Conservation (phyloP, 2,797 vertebrate genomes). For the Microchirus variegatus region DNA sequence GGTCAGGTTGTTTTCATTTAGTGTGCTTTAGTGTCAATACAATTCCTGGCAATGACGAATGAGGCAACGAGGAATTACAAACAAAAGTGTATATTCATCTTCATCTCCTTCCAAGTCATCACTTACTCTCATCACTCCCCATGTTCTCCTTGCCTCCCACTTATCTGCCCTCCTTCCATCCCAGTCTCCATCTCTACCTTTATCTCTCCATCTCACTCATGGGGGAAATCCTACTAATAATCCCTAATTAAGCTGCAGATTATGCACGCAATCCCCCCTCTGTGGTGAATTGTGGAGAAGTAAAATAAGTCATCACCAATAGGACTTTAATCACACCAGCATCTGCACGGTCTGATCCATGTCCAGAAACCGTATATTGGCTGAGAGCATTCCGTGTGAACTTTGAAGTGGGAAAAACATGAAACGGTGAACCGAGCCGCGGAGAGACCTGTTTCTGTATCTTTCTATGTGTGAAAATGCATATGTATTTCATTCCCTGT, state of each 20-base stretch:
- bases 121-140: neutral
- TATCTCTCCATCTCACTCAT: slow-evolving; percentile 21
- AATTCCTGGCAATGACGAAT: too few relatives aligned
- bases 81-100: neutral
- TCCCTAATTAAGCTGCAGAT: slow-evolving; percentile 52
- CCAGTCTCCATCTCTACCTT: neutral
- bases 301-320: slow-evolving; percentile 34
- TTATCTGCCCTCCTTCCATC: slow-evolving; percentile 1
- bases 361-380: slow-evolving; percentile 34
- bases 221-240: slow-evolving; percentile 41
- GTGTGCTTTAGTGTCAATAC: too few relatives aligned
- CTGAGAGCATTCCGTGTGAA: slow-evolving; percentile 1
- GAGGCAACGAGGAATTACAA: too few relatives aligned
- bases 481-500: neutral
- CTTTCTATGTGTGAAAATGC: neutral
- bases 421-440: neutral
- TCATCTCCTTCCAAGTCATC: slow-evolving; percentile 8
- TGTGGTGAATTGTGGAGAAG: slow-evolving; percentile 40
- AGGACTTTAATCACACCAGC: slow-evolving; percentile 22
- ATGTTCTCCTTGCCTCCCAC: neutral
- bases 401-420: slow-evolving; percentile 1
- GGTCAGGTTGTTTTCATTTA: too few relatives aligned
- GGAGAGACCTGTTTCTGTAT: slow-evolving; percentile 14
- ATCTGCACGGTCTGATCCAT: slow-evolving; percentile 26
- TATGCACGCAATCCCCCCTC: slow-evolving; percentile 33